Evolutionary conservation across 2,888 invertebrate genomes (phyloP).

Genomic region (Oegoconia quadripuncta): DNA sequence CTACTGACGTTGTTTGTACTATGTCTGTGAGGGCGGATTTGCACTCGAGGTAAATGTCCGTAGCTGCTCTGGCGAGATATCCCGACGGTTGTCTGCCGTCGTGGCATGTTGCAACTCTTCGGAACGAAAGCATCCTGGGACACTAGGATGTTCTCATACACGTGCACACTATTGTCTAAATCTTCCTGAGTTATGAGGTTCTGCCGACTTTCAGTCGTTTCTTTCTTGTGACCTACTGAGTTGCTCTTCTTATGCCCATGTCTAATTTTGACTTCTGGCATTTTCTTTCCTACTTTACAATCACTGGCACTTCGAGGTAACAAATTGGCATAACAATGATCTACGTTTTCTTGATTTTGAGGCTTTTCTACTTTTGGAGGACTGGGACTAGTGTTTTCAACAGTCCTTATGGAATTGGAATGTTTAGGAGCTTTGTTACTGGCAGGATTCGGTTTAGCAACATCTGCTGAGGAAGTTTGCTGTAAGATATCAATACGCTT

Average conservation of each 20-base stretch:
- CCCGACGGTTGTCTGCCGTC: slow-evolving; percentile 51
- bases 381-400: slow-evolving; percentile 31
- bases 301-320: slow-evolving; percentile 69
- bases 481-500: slow-evolving; percentile 53
- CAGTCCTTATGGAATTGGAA: slow-evolving; percentile 45
- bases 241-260: slow-evolving; percentile 67
- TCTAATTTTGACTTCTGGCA: slow-evolving; percentile 47
- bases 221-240: slow-evolving; percentile 65
- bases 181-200: slow-evolving; percentile 68
- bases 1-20: slow-evolving; percentile 54
- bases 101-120: slow-evolving; percentile 71
- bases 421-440: slow-evolving; percentile 46
- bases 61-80: slow-evolving; percentile 64
- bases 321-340: slow-evolving; percentile 63
- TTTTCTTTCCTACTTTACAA: slow-evolving; percentile 57
- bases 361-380: slow-evolving; percentile 43
- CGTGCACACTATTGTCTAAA: slow-evolving; percentile 51
- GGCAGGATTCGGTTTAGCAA: slow-evolving; percentile 43
- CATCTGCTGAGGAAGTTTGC: slow-evolving; percentile 25
- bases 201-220: slow-evolving; percentile 70
- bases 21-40: slow-evolving; percentile 54
- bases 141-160: slow-evolving; percentile 65
- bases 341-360: slow-evolving; percentile 36
- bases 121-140: slow-evolving; percentile 55
- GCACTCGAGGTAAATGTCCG: slow-evolving; percentile 59